These are phyloP conservation scores for Pollenia labialis DNA, from an alignment of 2,888 invertebrate genomes.

Conservation along the genomic window DNA sequence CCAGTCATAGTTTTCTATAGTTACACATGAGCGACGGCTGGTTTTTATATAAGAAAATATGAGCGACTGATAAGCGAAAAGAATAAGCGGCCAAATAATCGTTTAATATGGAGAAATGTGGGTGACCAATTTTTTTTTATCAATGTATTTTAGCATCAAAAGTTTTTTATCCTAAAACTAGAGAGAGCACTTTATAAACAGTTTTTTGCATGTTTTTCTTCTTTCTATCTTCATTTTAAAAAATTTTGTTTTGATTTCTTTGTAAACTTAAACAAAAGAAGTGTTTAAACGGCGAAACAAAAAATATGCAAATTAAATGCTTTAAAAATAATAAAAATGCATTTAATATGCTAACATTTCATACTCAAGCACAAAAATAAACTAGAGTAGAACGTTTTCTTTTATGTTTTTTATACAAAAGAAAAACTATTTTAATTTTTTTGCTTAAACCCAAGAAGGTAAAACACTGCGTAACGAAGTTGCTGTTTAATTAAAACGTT, in stretches of 20 bases:
- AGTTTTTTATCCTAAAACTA: too few species aligned
- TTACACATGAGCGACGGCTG: too few species aligned
- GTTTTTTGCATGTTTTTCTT: background rate
- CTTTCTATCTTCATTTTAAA: background rate
- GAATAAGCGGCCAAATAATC: too few species aligned
- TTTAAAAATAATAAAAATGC: conserved; percentile 2
- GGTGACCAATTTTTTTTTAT: too few species aligned
- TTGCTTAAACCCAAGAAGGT: conserved; percentile 12
- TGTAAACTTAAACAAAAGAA: background rate
- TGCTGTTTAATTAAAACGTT: background rate
- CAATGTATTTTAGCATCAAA: too few species aligned
- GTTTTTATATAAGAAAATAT: too few species aligned
- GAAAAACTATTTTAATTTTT: conserved; percentile 14
- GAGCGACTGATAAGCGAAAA: too few species aligned
- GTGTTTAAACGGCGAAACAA: conserved; percentile 20
- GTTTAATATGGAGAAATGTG: too few species aligned
- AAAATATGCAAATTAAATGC: conserved; percentile 49
- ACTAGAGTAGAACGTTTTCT: conserved; percentile 52
- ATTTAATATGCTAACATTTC: background rate
- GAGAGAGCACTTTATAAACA: too few species aligned
- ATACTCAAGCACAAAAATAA: conserved; percentile 16
- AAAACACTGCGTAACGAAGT: conserved; percentile 17
- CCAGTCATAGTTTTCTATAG: too few species aligned
- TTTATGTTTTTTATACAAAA: background rate
- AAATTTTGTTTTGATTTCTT: background rate